Base-by-base conservation (phyloP, 2,888 invertebrate genomes). In the Hydriomena furcata region DNA sequence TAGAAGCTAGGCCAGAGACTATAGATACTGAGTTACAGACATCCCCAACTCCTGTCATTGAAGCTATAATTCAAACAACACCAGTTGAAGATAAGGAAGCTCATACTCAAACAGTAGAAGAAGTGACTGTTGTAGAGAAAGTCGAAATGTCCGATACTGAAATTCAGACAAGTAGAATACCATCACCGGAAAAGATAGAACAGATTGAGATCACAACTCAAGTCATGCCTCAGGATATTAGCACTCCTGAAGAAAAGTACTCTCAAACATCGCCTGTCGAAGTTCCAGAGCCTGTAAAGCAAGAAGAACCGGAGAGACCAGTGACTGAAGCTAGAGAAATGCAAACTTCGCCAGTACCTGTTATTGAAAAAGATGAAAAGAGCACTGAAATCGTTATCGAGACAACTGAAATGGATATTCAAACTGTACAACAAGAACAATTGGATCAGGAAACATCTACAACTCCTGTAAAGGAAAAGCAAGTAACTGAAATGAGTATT, bases 21-120 rank as follows among this genome's bases (percentile, higher is more conserved):
- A 66, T 74, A 36, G 83, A 86, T 30, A 76, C 76, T 61, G 86
- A 89, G 54, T 74, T 91, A 24, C 93, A 93, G 73, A 93, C 92
- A 5, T 91, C 91, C 13, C 92, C 92, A 7, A 89, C 88, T 52
- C 74, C 78, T 37, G 66, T 85, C 0, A 84, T 76, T 43, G 92
- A 93, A 66, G 82, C 74, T 13, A 81, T 91, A 27, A 86, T 92
- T 42, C 95, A 95, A 84, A 95, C 95, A 2, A 87, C 91, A 7
- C 92, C 93, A 5, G 71, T 82, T 1, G 76, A 89, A 44, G 86
- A 84, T 23, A 83, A 77, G 60, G 84, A 83, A 64, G 78, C 62
- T 38, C 76, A 87, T 42, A 84, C 89, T 21, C 87, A 89, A 58
- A 91, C 92, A 27, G 57, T 68, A 4, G 83, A 80, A 53, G 78